Evolutionary conservation across 2,888 invertebrate genomes (phyloP).

Genomic region (Drosophila monieri): DNA sequence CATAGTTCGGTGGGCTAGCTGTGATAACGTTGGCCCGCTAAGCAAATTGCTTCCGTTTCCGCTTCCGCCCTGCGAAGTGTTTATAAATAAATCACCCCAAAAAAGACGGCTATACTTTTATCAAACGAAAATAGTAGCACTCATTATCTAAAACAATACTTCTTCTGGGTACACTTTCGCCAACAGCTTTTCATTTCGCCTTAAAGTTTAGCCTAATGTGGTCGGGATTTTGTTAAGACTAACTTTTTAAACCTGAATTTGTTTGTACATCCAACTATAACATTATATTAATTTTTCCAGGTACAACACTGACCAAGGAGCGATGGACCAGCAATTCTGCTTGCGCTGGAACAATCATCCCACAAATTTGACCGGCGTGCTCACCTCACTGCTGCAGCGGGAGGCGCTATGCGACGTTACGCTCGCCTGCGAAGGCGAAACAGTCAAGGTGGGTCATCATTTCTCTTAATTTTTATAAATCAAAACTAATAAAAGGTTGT

Average conservation of each 20-base stretch:
- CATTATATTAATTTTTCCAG: slow-evolving; percentile 51
- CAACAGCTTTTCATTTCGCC: background rate
- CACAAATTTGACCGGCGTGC: slow-evolving; percentile 94
- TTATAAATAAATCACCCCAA: background rate
- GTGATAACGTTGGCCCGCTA: slow-evolving; percentile 40
- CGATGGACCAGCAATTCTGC: slow-evolving; percentile 93
- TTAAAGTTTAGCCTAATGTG: background rate
- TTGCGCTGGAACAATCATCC: slow-evolving; percentile 98
- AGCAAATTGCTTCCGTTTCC: slow-evolving; percentile 48
- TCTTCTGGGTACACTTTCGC: slow-evolving; percentile 2
- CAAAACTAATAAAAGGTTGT: background rate
- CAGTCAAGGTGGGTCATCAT: slow-evolving; percentile 87
- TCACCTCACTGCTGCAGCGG: slow-evolving; percentile 93
- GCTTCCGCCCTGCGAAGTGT: slow-evolving; percentile 7
- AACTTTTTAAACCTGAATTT: background rate
- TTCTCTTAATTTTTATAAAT: too few relatives aligned
- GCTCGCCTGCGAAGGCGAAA: slow-evolving; percentile 95
- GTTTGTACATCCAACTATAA: background rate
- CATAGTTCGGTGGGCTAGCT: slow-evolving; percentile 22
- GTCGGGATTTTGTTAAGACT: background rate
- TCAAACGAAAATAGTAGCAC: background rate
- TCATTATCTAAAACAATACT: slow-evolving; percentile 2
- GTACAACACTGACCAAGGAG: slow-evolving; percentile 85
- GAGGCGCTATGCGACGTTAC: slow-evolving; percentile 97
- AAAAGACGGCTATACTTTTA: background rate